phyloP scores from a whole-genome alignment of 37 sponge, comb jelly and placozoan genomes.

The Crambe crambe region DNA sequence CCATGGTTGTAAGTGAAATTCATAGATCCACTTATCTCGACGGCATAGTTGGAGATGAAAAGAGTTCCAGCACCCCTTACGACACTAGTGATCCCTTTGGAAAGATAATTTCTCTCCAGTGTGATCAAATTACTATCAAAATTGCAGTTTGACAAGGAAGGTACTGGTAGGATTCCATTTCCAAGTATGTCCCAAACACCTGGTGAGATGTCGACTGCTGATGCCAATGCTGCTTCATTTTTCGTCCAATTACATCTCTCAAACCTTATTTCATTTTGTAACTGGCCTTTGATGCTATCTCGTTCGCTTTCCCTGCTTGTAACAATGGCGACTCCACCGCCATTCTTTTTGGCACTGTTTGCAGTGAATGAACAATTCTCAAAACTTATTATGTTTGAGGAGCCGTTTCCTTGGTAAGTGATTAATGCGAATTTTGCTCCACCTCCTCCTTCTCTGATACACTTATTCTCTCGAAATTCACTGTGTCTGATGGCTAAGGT shows the following conservation, averaged over 20 bases:
- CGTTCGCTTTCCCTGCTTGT: neutral
- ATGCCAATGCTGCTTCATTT: neutral
- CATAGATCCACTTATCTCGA: neutral
- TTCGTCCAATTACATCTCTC: neutral
- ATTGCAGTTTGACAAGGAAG: neutral
- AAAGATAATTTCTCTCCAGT: neutral
- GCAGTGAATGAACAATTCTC: neutral
- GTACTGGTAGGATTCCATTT: neutral
- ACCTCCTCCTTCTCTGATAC: neutral
- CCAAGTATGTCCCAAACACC: neutral
- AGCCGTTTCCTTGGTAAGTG: neutral
- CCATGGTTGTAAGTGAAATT: neutral
- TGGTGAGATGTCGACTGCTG: slow-evolving; percentile 2
- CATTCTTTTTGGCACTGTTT: neutral
- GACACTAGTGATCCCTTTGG: neutral
- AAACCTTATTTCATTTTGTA: neutral
- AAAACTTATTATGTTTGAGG: neutral
- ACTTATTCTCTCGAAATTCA: neutral
- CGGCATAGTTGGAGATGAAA: neutral
- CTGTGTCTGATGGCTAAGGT: neutral
- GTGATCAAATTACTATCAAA: neutral
- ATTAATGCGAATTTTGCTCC: neutral
- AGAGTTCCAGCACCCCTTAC: neutral
- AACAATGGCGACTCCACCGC: neutral
- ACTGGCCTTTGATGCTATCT: neutral